Percentiles rank a stretch among this genome's conserved stretches.
These are phyloP conservation scores for Hylaeus anthracinus DNA, from an alignment of 1,140 invertebrate genomes.

Conservation along the genomic window DNA sequence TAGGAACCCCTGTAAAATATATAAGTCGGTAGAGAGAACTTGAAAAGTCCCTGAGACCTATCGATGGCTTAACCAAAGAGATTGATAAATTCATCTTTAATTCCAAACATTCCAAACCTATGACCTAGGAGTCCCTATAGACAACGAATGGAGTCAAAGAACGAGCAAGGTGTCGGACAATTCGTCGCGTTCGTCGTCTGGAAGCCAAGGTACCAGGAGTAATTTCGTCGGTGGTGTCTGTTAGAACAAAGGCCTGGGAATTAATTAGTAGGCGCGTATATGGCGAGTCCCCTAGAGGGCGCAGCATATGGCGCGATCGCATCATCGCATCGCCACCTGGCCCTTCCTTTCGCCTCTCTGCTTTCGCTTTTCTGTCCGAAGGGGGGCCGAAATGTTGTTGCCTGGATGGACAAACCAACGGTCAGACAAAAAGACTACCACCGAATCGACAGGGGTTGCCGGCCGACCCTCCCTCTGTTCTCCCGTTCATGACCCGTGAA, in stretches of 20 bases:
- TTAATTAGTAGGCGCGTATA: conserved; percentile 78
- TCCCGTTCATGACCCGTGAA: conserved; percentile 53
- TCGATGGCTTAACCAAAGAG: no score
- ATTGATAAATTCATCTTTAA: no score
- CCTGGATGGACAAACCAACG: conserved; percentile 64
- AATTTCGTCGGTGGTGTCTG: conserved; percentile 66
- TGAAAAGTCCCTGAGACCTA: no score
- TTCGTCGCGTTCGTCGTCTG: conserved; percentile 24
- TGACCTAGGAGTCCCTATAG: no score
- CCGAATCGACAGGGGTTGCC: conserved; percentile 57
- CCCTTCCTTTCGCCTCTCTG: conserved; percentile 58
- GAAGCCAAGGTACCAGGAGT: conserved; percentile 53
- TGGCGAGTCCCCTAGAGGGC: conserved; percentile 72
- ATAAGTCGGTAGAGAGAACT: no score
- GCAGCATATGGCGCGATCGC: conserved; percentile 79
- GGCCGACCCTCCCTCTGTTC: conserved; percentile 21
- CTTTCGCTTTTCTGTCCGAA: conserved; percentile 51
- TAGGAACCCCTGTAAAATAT: no score
- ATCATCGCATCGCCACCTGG: conserved; percentile 77
- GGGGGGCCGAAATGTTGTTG: conserved; percentile 57
- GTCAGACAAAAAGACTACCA: conserved; percentile 58
- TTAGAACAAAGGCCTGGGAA: conserved; percentile 78
- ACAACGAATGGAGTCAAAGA: no score
- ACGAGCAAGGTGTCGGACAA: background rate
- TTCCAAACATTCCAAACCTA: no score